Percentiles rank a stretch among this genome's conserved stretches.
These are phyloP conservation scores for Tenrec ecaudatus DNA, from an alignment of 2,113 vertebrate species.

Conservation along the genomic window DNA sequence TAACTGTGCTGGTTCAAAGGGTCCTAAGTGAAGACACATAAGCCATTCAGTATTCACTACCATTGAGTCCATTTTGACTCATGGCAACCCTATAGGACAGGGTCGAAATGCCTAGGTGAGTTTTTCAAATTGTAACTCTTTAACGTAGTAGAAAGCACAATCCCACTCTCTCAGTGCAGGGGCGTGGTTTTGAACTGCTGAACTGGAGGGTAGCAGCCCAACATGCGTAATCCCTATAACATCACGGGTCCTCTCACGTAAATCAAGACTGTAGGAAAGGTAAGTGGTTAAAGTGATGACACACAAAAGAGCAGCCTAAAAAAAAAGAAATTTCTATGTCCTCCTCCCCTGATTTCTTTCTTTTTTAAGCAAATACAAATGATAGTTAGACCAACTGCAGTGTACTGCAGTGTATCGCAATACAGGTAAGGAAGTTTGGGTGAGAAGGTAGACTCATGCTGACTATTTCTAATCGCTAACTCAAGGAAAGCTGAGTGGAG, in stretches of 20 bases:
- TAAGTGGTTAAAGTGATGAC: not conserved
- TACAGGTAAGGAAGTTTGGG: not conserved
- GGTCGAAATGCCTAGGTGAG: no score
- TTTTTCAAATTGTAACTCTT: no score
- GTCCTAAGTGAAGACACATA: not conserved
- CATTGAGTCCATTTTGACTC: no score
- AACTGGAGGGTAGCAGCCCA: no score
- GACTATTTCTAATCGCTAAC: not conserved
- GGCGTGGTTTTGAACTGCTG: no score
- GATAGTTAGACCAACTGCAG: not conserved
- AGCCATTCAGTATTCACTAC: no score
- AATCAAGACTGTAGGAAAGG: not conserved
- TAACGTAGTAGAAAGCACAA: no score
- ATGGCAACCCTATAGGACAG: no score
- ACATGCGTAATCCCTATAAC: no score
- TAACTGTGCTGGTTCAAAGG: not conserved
- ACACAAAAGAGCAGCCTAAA: not conserved
- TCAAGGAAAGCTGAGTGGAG: not conserved
- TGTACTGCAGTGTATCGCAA: not conserved
- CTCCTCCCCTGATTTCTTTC: not conserved
- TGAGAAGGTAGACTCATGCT: no score
- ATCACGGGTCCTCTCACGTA: not conserved
- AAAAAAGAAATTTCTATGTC: no score
- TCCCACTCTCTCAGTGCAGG: no score
- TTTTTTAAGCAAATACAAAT: not conserved